These are phyloP conservation scores for Ectobius pallidus DNA, from an alignment of 2,888 invertebrate species.

Conservation along the genomic window DNA sequence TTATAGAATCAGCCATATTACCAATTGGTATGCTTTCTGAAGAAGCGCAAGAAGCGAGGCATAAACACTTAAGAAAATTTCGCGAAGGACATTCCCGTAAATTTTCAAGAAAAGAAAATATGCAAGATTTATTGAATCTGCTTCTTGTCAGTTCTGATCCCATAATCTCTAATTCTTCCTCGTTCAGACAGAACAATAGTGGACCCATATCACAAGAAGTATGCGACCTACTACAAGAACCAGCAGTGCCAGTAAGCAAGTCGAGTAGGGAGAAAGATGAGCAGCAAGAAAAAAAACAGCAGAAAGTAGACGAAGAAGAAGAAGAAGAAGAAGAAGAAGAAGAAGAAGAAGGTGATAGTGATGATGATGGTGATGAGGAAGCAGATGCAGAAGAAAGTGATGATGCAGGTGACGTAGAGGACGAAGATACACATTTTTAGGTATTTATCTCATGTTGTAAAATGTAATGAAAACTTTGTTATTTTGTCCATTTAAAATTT, in stretches of 20 bases:
- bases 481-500: neutral
- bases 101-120: constrained; percentile 20
- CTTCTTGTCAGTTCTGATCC: neutral
- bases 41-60: neutral
- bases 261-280: too few relatives aligned
- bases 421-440: neutral
- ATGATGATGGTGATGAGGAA: neutral
- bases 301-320: too few relatives aligned
- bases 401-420: neutral
- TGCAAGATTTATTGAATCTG: neutral
- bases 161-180: neutral
- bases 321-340: neutral
- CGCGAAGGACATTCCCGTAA: constrained; percentile 46
- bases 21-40: neutral
- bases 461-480: neutral
- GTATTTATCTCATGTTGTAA: neutral
- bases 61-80: constrained; percentile 44
- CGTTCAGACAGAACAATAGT: neutral
- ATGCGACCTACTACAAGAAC: too few relatives aligned
- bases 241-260: too few relatives aligned
- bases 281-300: neutral
- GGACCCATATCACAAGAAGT: too few relatives aligned
- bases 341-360: neutral
- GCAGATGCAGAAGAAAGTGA: neutral
- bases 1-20: neutral